Evolutionary conservation across 2,888 invertebrate genomes (phyloP).

Genomic region (Papilio elwesi): DNA sequence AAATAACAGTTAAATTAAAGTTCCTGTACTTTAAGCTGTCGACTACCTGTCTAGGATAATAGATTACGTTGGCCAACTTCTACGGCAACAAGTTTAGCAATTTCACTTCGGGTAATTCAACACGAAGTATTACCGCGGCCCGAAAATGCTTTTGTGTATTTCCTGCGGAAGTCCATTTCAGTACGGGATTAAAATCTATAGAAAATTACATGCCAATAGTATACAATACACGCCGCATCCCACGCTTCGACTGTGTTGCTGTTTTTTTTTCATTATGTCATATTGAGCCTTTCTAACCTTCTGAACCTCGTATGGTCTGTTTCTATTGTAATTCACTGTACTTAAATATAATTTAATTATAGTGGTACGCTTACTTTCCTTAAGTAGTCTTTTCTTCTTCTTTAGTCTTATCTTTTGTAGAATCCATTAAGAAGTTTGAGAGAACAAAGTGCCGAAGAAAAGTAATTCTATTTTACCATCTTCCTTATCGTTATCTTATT

Average conservation of each 20-base stretch:
- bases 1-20: neutral
- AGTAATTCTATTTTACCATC: neutral
- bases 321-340: neutral
- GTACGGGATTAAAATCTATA: neutral
- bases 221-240: neutral
- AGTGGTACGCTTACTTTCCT: neutral
- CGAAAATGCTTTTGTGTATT: conserved; percentile 13
- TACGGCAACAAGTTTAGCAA: conserved; percentile 28
- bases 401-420: neutral
- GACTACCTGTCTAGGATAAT: conserved; percentile 26
- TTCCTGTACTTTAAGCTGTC: conserved; percentile 2
- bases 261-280: too few species aligned
- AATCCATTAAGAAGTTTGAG: conserved; percentile 5
- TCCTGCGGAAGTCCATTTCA: conserved; percentile 1
- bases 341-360: neutral
- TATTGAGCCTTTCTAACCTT: neutral
- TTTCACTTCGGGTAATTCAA: conserved; percentile 15
- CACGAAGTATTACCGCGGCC: neutral
- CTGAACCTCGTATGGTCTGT: neutral
- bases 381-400: neutral
- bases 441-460: neutral
- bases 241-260: neutral
- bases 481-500: too few species aligned
- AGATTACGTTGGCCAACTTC: conserved; percentile 29
- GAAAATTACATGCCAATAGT: too few species aligned